These are phyloP conservation scores for Aradus depressus DNA, from an alignment of 2,888 invertebrate species.

Conservation along the genomic window DNA sequence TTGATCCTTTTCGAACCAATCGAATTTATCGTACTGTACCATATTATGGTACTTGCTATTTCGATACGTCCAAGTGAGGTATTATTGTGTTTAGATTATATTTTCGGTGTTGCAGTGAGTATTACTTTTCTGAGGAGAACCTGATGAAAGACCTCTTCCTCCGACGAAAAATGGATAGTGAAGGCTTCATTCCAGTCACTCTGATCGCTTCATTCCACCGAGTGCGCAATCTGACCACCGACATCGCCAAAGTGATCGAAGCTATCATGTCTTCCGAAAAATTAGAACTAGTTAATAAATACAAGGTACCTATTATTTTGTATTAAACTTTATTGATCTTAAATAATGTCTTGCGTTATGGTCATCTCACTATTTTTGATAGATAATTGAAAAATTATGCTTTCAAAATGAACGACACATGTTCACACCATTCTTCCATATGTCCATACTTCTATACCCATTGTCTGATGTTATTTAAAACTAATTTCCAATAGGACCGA, in stretches of 20 bases:
- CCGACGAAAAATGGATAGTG: slow-evolving; percentile 88
- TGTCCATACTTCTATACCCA: too few relatives aligned
- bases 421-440: too few relatives aligned
- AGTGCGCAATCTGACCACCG: slow-evolving; percentile 74
- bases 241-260: slow-evolving; percentile 70
- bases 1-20: slow-evolving; percentile 33
- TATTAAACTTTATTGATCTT: too few relatives aligned
- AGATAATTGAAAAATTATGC: too few relatives aligned
- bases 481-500: too few relatives aligned
- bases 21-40: slow-evolving; percentile 41
- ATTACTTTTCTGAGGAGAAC: slow-evolving; percentile 97
- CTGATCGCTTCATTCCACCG: slow-evolving; percentile 94
- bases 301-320: slow-evolving; percentile 46
- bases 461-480: too few relatives aligned
- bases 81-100: background rate
- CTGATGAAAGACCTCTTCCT: slow-evolving; percentile 90
- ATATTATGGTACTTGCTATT: slow-evolving; percentile 51
- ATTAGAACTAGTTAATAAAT: slow-evolving; percentile 64
- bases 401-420: background rate
- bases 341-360: too few relatives aligned
- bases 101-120: slow-evolving; percentile 61
- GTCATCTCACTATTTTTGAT: too few relatives aligned
- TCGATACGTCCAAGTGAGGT: slow-evolving; percentile 47
- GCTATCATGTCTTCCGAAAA: slow-evolving; percentile 77
- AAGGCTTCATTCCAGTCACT: slow-evolving; percentile 86